Percentiles rank a stretch among this genome's conserved stretches.
phyloP scores from a whole-genome alignment of 2,888 invertebrate species.

The Molanna angustata region DNA sequence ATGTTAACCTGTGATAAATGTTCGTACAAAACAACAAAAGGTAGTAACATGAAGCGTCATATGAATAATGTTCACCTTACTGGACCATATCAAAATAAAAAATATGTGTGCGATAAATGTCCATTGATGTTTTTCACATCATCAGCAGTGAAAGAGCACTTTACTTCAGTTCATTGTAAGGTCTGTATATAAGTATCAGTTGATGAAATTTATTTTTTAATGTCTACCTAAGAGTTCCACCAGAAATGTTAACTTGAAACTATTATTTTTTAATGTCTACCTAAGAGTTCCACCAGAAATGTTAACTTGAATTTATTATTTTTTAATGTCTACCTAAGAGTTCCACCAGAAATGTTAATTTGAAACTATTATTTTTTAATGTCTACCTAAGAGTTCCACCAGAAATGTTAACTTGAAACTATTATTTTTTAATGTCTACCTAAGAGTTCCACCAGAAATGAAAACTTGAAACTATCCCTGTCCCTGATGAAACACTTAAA shows the following conservation, averaged over 20 bases:
- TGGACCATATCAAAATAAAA: slow-evolving; percentile 8
- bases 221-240: not conserved
- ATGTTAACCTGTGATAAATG: slow-evolving; percentile 24
- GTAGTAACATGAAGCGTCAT: slow-evolving; percentile 23
- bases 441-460: too few relatives aligned
- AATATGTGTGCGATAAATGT: slow-evolving; percentile 27
- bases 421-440: too few relatives aligned
- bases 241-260: too few relatives aligned
- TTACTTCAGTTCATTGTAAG: slow-evolving; percentile 18
- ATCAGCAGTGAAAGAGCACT: slow-evolving; percentile 21
- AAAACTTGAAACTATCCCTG: too few relatives aligned
- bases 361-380: too few relatives aligned
- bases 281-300: too few relatives aligned
- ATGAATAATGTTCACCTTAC: slow-evolving; percentile 7
- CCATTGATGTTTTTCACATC: slow-evolving; percentile 17
- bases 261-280: too few relatives aligned
- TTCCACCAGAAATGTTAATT: too few relatives aligned
- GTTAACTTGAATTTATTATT: not conserved
- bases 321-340: not conserved
- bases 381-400: too few relatives aligned
- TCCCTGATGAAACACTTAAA: too few relatives aligned
- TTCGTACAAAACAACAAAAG: slow-evolving; percentile 19
- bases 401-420: too few relatives aligned
- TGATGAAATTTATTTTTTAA: not conserved
- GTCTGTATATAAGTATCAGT: slow-evolving; percentile 10